Evolutionary conservation across 1,140 invertebrate species (phyloP), one percentile per base, ranked within the genome.

Genomic region (Conus ventricosus): DNA sequence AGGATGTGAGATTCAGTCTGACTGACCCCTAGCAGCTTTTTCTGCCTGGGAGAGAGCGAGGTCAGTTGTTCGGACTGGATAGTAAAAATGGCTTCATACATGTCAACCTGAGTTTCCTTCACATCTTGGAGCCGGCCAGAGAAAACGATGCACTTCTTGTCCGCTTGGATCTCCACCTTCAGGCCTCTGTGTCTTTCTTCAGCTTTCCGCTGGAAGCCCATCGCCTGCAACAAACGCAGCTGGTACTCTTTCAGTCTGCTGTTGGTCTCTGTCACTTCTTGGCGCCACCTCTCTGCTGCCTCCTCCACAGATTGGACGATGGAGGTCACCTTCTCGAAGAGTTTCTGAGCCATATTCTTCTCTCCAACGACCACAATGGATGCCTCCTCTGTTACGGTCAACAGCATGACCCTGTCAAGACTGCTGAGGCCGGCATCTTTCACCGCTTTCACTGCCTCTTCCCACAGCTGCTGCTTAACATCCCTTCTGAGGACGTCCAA

Each of bases 191-290:
- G 88, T 53, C 87, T 53, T 51, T 90, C 88, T n/a, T 75, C 71
- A 6, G 84, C 87, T 39, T 88, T 83, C 57, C 85, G 67, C 23
- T 71, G 84, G 75, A 92, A 91, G 63, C 88, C 78, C 23, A 82
- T 25, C 54, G 85, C 84, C 23, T 39, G 39, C 25, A 92, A 60
- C 11, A 91, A 63, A 5, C 81, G 83, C n/a, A 91, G 54, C 84
- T 91, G 87, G 71, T 83, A 78, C 23, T 60, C 54, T n/a, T 90
- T 88, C 11, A 91, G 60, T 1, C 55, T 55, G 54, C 15, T 67
- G 15, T 89, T 63, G 5, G 85, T 88, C 85, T 92, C 91, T n/a
- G 84, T 88, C 0, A 92, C 63, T 78, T 91, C 89, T 39, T 91
- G 67, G 39, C 88, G 89, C 63, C 91, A 90, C 20, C 87, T 81